Conservation (phyloP, 2,888 invertebrate species). For the Diadegma fenestrale region DNA sequence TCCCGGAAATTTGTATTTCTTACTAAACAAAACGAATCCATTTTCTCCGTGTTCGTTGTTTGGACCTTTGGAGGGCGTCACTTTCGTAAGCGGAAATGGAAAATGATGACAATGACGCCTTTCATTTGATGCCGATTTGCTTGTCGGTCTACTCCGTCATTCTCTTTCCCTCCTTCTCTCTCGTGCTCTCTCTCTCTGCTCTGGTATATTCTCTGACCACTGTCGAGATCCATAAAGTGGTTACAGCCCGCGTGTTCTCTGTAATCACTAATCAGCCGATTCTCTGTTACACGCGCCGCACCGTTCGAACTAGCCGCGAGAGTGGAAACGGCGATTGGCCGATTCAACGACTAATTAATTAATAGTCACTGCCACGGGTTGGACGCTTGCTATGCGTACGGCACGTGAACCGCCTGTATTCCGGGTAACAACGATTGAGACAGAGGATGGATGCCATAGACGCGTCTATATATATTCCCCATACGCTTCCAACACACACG, state of each 20-base stretch:
- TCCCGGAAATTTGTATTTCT: no score
- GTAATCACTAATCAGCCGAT: constrained; percentile 75
- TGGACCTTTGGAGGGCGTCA: neutral
- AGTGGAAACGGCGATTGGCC: constrained; percentile 72
- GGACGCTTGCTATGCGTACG: constrained; percentile 19
- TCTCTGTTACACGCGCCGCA: constrained; percentile 67
- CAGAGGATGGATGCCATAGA: neutral
- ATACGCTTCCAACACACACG: neutral
- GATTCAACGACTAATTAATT: constrained; percentile 77
- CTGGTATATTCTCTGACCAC: constrained; percentile 15
- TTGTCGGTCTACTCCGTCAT: neutral
- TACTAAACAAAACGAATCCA: no score
- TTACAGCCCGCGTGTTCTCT: constrained; percentile 68
- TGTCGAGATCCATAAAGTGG: constrained; percentile 53
- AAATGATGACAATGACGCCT: neutral
- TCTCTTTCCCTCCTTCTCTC: constrained; percentile 13
- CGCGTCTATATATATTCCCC: neutral
- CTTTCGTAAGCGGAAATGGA: neutral
- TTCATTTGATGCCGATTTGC: neutral
- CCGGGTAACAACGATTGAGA: constrained; percentile 7
- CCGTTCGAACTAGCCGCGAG: constrained; percentile 69
- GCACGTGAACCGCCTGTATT: constrained; percentile 50
- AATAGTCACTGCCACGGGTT: constrained; percentile 70
- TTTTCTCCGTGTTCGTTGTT: no score
- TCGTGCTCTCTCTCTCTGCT: constrained; percentile 26